Evolutionary conservation across 2,113 vertebrate species (phyloP), one percentile per base, ranked within the genome.

Genomic region (Eulacestoma nigropectus): DNA sequence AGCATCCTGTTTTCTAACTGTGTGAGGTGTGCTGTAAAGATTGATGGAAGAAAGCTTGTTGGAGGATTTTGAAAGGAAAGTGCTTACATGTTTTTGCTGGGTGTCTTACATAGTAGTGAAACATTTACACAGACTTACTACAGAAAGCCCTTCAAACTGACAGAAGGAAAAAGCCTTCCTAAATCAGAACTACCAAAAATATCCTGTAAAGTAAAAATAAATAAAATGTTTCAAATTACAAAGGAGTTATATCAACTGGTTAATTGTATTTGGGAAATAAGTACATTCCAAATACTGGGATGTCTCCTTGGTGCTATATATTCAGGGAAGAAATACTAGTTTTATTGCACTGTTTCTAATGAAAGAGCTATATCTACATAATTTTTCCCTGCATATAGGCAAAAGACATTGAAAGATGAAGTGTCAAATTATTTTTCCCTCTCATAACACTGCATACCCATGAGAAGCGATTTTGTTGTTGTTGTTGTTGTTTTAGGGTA

Each of bases 401-500:
- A 69, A 44, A 87, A 94, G 70, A 74, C 77, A 30, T 26, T 78
- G 75, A 94, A 93, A 77, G 80, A 79, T 69, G 37, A 47, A 85
- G 49, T 27, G 53, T 67, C 52, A 60, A 46, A 68, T 92, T 68
- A 39, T 47, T 73, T 35, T 68, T 37, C 26, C 4, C 70, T n/a
- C 44, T 53, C 70, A 50, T 86, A 94, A 80, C 47, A 39, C 9
- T 83, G 52, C 47, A 27, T 86, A 87, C 53, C 57, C 89, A 77
- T 83, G 84, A 97, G 74, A 97, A 87, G 83, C 65, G 84, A 47
- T 89, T 94, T 84, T 84, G 53, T 85, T 76, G 56, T 86, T 53
- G 47, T 69, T 67, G 64, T 67, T 95, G 88, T 92, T 97, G 79
- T 74, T 97, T 97, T 95, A 97, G 60, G 79, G 86, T 96, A 97